phyloP scores from a whole-genome alignment of 2,113 vertebrate species.

The Leucosticte australis region DNA sequence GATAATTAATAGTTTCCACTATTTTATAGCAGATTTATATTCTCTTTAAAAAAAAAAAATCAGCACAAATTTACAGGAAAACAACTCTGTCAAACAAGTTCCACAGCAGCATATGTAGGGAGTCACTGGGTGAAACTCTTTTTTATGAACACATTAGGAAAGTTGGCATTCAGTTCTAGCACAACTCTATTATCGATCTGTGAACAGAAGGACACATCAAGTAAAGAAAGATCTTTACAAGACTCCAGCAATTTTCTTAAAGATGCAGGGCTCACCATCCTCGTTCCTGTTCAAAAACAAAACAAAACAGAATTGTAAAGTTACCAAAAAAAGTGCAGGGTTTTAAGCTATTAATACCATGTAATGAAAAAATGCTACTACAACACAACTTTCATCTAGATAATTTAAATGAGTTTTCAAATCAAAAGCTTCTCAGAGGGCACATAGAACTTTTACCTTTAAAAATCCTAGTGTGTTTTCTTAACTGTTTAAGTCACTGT shows the following conservation, averaged over 20 bases:
- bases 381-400: not conserved
- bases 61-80: constrained; percentile 40
- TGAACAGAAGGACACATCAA: constrained; percentile 98
- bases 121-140: constrained; percentile 97
- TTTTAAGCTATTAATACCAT: not conserved
- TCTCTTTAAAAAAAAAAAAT: constrained; percentile 27
- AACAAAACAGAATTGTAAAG: not conserved
- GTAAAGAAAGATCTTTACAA: constrained; percentile 87
- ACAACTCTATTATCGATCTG: constrained; percentile 91
- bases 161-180: constrained; percentile 86
- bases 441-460: not conserved
- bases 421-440: not conserved
- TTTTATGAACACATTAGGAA: constrained; percentile 93
- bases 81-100: constrained; percentile 42
- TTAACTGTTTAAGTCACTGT: not conserved
- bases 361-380: not conserved
- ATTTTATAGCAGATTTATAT: constrained; percentile 19
- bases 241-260: constrained; percentile 91
- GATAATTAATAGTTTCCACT: constrained; percentile 28
- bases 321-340: not conserved
- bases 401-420: not conserved
- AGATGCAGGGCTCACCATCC: constrained; percentile 87
- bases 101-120: constrained; percentile 19
- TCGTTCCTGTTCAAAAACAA: constrained; percentile 75
- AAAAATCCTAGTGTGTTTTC: not conserved